These are phyloP conservation scores for Asarcornis scutulata DNA, from an alignment of 2,113 vertebrate genomes.

Conservation along the genomic window DNA sequence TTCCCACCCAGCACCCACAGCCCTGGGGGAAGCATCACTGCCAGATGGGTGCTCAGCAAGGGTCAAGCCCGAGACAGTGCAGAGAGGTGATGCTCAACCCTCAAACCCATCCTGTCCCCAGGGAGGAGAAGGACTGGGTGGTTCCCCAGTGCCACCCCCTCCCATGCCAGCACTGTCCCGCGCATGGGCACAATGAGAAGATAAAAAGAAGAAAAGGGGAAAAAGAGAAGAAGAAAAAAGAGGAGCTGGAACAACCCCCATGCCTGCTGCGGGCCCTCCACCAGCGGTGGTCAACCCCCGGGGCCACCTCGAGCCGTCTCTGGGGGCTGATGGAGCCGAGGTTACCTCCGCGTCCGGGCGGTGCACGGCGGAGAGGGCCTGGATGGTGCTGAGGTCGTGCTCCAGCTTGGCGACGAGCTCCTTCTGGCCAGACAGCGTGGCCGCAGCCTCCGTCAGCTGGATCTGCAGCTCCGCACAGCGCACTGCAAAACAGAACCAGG, in stretches of 20 bases:
- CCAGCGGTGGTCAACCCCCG: fast-evolving
- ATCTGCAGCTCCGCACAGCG: conserved; percentile 88
- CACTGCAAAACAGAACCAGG: conserved; percentile 71
- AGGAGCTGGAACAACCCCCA: too few relatives aligned
- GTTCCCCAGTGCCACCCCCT: not conserved
- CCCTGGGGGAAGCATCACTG: fast-evolving
- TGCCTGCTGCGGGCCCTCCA: not conserved
- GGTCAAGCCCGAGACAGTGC: fast-evolving
- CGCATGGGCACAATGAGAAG: fast-evolving
- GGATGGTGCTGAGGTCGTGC: conserved; percentile 93
- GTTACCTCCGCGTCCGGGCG: conserved; percentile 90
- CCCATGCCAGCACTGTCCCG: not conserved
- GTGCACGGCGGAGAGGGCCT: conserved; percentile 79
- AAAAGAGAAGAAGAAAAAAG: not conserved
- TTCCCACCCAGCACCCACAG: not conserved
- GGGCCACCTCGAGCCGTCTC: fast-evolving
- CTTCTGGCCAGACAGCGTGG: conserved; percentile 85
- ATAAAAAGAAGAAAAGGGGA: too few relatives aligned
- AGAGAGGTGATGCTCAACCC: not conserved
- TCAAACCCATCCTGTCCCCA: fast-evolving
- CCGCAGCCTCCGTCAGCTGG: conserved; percentile 82
- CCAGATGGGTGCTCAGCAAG: not conserved
- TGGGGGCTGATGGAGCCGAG: fast-evolving
- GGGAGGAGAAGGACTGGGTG: not conserved
- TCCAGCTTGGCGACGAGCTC: conserved; percentile 92